Evolutionary conservation across 1,140 invertebrate species (phyloP).

Genomic region (Penaeus indicus): DNA sequence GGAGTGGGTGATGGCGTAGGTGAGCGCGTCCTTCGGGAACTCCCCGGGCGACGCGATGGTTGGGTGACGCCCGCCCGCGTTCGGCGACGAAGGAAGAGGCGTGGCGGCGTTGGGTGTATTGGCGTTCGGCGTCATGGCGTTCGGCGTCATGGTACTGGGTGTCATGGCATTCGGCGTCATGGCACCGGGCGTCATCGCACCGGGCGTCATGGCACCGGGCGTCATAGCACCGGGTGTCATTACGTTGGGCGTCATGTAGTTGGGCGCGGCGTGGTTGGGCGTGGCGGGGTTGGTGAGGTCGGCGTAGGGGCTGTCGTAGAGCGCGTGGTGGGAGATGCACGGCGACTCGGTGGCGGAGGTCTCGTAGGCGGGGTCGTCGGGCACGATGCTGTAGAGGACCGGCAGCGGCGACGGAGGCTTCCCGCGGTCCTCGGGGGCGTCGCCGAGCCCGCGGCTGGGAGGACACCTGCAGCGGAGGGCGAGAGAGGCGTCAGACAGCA

Average conservation of each 20-base stretch:
- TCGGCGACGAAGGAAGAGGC: not conserved
- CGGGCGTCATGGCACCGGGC: not conserved
- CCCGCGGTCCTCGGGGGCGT: not conserved
- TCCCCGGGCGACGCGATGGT: not conserved
- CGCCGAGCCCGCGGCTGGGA: not conserved
- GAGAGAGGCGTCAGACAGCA: no score
- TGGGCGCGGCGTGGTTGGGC: constrained; percentile 35
- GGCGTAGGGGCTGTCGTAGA: constrained; percentile 37
- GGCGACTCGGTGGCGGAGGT: constrained; percentile 39
- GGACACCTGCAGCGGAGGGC: constrained; percentile 3
- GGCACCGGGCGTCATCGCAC: constrained; percentile 7
- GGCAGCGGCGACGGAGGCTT: constrained; percentile 38
- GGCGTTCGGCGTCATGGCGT: constrained; percentile 6
- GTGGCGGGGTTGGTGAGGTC: constrained; percentile 34
- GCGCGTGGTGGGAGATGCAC: constrained; percentile 38
- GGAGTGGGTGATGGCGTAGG: constrained; percentile 39
- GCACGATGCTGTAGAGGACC: constrained; percentile 51
- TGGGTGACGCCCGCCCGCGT: not conserved
- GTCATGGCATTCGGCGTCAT: constrained; percentile 38
- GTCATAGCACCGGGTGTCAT: constrained; percentile 8
- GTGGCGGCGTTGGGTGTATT: constrained; percentile 9
- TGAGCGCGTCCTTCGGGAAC: constrained; percentile 16
- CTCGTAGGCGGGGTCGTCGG: constrained; percentile 39
- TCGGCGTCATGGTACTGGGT: constrained; percentile 31
- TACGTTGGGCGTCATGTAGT: constrained; percentile 38